Evolutionary conservation across 2,113 vertebrate genomes (phyloP).

Genomic region (Lutjanus erythropterus): DNA sequence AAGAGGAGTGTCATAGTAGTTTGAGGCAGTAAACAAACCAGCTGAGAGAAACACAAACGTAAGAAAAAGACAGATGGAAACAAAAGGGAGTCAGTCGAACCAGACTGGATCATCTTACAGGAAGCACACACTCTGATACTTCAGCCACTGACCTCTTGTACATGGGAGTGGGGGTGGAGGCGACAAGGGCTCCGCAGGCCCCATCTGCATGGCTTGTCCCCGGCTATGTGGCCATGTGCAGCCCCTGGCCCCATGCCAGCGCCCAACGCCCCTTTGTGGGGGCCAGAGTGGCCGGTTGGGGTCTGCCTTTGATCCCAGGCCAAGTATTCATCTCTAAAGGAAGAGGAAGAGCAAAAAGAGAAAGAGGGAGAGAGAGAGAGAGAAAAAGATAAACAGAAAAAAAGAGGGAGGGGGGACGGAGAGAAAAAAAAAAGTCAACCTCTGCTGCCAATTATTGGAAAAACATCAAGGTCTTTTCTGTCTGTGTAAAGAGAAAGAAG

Average conservation of each 20-base stretch:
- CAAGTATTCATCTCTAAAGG: conserved; percentile 85
- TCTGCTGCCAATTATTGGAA: conserved; percentile 87
- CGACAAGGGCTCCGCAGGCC: conserved; percentile 52
- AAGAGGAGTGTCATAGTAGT: conserved; percentile 19
- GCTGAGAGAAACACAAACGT: conserved; percentile 15
- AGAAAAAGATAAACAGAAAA: conserved; percentile 56
- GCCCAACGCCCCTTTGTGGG: conserved; percentile 79
- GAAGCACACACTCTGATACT: conserved; percentile 73
- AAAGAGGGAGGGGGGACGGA: background rate
- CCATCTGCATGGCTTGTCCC: conserved; percentile 80
- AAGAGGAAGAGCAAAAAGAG: conserved; percentile 78
- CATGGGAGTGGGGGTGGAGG: conserved; percentile 42
- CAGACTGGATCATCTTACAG: conserved; percentile 70
- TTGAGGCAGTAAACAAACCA: conserved; percentile 55
- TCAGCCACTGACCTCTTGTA: conserved; percentile 75
- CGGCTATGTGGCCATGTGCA: conserved; percentile 68
- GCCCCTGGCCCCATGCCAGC: conserved; percentile 75
- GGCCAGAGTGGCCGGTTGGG: conserved; percentile 77
- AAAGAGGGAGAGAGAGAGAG: conserved; percentile 2
- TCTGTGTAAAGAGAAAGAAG: conserved; percentile 73
- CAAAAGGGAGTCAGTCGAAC: conserved; percentile 55
- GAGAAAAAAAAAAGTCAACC: conserved; percentile 72
- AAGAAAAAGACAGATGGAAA: conserved; percentile 54
- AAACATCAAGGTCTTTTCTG: conserved; percentile 84
- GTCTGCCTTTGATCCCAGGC: conserved; percentile 82